Percentiles rank a stretch among this genome's conserved stretches.
phyloP scores from a whole-genome alignment of 2,888 invertebrate genomes.

The Melinopterus prodromus region DNA sequence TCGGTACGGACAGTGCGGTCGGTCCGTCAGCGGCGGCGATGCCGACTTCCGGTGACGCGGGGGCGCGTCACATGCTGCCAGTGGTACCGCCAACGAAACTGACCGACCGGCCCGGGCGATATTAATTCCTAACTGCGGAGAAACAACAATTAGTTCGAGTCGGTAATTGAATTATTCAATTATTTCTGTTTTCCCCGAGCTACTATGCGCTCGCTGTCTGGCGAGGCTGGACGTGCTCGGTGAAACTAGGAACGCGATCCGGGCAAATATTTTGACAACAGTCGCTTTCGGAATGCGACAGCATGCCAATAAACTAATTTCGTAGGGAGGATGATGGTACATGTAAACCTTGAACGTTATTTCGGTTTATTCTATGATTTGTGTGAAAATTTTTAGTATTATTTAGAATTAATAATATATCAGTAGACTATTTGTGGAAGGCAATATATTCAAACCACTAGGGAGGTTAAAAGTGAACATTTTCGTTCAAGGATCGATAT shows the following conservation, averaged over 20 bases:
- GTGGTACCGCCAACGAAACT: constrained; percentile 6
- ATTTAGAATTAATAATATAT: too few species aligned
- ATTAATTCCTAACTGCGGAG: constrained; percentile 5
- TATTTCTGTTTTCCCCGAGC: not conserved
- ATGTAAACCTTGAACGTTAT: too few species aligned
- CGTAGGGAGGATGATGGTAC: too few species aligned
- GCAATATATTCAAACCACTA: not conserved
- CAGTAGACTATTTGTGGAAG: too few species aligned
- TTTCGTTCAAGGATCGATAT: not conserved
- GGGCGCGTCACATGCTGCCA: not conserved
- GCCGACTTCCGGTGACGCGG: not conserved
- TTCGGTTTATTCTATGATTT: too few species aligned
- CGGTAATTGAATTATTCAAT: not conserved
- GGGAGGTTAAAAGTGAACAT: not conserved
- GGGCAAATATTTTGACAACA: not conserved
- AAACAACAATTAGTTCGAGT: too few species aligned
- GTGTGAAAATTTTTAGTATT: too few species aligned
- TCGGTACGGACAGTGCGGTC: not conserved
- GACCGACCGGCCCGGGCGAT: not conserved
- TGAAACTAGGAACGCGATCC: not conserved
- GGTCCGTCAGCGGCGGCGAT: not conserved
- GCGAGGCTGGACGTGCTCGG: not conserved
- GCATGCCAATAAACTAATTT: not conserved
- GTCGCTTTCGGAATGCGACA: not conserved
- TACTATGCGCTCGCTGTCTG: not conserved